phyloP scores from a whole-genome alignment of 2,888 invertebrate species.

The Trichopria drosophilae region DNA sequence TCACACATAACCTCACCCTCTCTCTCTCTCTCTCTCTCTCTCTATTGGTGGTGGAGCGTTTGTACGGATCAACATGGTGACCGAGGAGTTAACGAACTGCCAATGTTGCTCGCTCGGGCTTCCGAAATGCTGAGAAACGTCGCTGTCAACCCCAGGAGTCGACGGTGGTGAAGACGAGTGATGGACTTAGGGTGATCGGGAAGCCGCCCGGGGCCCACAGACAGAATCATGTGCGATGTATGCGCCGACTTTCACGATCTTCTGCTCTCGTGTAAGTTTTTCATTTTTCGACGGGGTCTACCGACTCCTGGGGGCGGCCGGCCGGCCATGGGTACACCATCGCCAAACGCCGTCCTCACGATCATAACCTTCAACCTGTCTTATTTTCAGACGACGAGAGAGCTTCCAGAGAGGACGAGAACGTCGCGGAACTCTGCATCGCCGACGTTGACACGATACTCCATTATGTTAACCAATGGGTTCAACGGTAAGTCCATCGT shows the following conservation, averaged over 20 bases:
- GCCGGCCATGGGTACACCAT: too few species aligned
- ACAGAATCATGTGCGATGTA: constrained; percentile 82
- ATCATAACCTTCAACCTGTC: constrained; percentile 22
- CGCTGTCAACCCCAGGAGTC: constrained; percentile 41
- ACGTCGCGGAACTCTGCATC: constrained; percentile 73
- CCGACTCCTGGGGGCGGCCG: too few species aligned
- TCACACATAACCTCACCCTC: too few species aligned
- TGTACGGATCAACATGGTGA: constrained; percentile 57
- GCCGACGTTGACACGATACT: constrained; percentile 82
- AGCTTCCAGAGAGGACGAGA: constrained; percentile 75
- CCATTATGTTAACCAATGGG: constrained; percentile 86
- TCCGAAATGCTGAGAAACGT: constrained; percentile 7
- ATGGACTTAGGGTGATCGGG: constrained; percentile 42
- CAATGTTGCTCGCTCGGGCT: constrained; percentile 37
- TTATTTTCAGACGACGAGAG: constrained; percentile 75
- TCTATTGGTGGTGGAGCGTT: too few species aligned
- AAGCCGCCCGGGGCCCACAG: constrained; percentile 31
- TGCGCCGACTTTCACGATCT: constrained; percentile 92
- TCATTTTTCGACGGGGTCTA: too few species aligned
- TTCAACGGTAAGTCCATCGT: constrained; percentile 69
- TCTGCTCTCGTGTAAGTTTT: constrained; percentile 77
- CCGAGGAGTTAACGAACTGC: constrained; percentile 54
- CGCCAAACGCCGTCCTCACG: too few species aligned
- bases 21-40: too few species aligned
- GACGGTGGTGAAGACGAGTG: constrained; percentile 44